phyloP scores from a whole-genome alignment of 2,797 vertebrate genomes.

The Euphonia xanthogaster region DNA sequence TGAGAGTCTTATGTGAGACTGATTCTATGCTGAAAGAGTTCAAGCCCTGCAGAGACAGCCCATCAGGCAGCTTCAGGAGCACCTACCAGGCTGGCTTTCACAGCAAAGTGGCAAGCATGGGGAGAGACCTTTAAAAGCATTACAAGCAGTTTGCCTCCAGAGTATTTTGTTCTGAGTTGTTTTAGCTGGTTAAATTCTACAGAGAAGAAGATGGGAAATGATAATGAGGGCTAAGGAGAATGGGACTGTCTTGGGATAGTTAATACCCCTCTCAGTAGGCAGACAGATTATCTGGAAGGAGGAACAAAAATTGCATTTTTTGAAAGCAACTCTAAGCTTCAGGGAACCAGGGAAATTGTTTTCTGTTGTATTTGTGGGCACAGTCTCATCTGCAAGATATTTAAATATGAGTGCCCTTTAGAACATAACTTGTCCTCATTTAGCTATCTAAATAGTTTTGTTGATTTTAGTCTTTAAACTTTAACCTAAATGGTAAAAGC shows the following conservation, averaged over 20 bases:
- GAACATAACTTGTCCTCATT: neutral
- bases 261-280: neutral
- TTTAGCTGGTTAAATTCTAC: neutral
- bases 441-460: neutral
- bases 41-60: neutral
- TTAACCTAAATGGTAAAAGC: neutral
- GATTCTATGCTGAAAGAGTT: neutral
- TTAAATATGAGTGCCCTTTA: neutral
- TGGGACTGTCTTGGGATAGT: neutral
- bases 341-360: neutral
- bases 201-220: neutral
- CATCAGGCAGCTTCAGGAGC: neutral
- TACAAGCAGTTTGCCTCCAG: neutral
- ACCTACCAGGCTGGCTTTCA: neutral
- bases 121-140: neutral
- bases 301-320: neutral
- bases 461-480: neutral
- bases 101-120: neutral
- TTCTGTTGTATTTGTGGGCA: neutral
- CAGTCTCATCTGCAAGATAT: neutral
- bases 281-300: neutral
- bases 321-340: neutral
- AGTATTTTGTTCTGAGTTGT: neutral
- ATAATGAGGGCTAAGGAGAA: neutral
- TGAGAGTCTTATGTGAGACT: neutral